Evolutionary conservation across 2,888 invertebrate genomes (phyloP).

Genomic region (Tetropium fuscum): DNA sequence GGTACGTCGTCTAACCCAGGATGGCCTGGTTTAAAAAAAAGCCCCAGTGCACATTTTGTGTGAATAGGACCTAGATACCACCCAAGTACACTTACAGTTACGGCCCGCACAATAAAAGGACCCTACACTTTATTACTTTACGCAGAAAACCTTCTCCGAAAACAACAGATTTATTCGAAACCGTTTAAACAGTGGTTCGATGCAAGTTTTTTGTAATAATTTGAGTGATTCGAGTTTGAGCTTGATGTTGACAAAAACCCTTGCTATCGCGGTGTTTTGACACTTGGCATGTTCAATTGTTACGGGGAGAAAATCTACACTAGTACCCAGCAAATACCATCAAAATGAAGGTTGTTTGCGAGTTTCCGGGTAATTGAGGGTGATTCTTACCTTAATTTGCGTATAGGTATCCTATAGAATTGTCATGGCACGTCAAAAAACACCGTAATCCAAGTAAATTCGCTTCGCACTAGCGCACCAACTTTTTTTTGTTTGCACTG

Average conservation of each 20-base stretch:
- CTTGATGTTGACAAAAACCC: slow-evolving; percentile 2
- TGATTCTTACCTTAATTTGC: slow-evolving; percentile 28
- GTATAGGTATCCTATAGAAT: slow-evolving; percentile 15
- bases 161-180: slow-evolving; percentile 5
- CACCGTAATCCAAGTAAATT: slow-evolving; percentile 41
- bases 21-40: not conserved
- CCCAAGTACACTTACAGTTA: slow-evolving; percentile 12
- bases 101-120: not conserved
- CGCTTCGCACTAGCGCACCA: slow-evolving; percentile 34
- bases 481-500: slow-evolving; percentile 47
- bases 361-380: slow-evolving; percentile 5
- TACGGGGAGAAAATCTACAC: slow-evolving; percentile 20
- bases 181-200: not conserved
- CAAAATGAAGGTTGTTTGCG: slow-evolving; percentile 1
- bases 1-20: too few species aligned
- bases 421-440: slow-evolving; percentile 33
- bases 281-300: slow-evolving; percentile 40
- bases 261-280: slow-evolving; percentile 24
- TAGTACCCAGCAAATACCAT: slow-evolving; percentile 23
- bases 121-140: slow-evolving; percentile 17
- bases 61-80: slow-evolving; percentile 9
- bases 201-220: not conserved
- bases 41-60: not conserved
- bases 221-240: not conserved
- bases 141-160: not conserved